Evolutionary conservation across 30 jellyfish, hydroid and myxozoan genomes (phyloP).

Genomic region (Catostylus mosaicus): DNA sequence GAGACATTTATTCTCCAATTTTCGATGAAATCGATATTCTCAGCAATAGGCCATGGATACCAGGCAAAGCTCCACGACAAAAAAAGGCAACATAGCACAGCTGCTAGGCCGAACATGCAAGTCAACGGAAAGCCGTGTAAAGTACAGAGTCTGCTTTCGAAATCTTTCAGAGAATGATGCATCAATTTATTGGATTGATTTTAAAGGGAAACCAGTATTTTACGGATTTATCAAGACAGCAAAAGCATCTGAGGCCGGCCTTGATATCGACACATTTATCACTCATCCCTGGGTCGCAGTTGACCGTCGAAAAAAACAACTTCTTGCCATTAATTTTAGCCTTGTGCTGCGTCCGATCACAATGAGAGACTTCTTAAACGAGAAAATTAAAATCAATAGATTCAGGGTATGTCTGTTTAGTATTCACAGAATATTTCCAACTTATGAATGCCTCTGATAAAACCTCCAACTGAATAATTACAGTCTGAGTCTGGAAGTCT

Average conservation of each 20-base stretch:
- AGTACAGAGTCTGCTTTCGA: constrained; percentile 60
- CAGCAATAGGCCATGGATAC: background rate
- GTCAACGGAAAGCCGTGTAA: constrained; percentile 49
- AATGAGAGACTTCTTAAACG: constrained; percentile 16
- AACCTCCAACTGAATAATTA: too few relatives aligned
- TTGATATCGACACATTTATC: constrained; percentile 64
- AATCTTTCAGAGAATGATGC: constrained; percentile 71
- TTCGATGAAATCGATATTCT: background rate
- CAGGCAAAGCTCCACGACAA: background rate
- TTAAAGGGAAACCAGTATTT: constrained; percentile 61
- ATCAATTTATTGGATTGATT: constrained; percentile 84
- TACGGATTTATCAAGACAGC: constrained; percentile 64
- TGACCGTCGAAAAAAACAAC: constrained; percentile 14
- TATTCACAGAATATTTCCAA: background rate
- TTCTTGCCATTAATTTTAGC: constrained; percentile 40
- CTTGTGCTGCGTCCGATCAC: constrained; percentile 54
- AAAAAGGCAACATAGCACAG: background rate
- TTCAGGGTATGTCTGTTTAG: constrained; percentile 14
- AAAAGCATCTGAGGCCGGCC: constrained; percentile 60
- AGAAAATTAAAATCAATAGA: constrained; percentile 10
- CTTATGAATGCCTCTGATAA: too few relatives aligned
- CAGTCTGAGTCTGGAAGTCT: too few relatives aligned
- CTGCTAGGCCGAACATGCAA: constrained; percentile 48
- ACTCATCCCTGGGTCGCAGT: constrained; percentile 97
- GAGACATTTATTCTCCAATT: too few relatives aligned